These are phyloP conservation scores for Mellilla xanthometata DNA, from an alignment of 2,888 invertebrate genomes.

Conservation along the genomic window DNA sequence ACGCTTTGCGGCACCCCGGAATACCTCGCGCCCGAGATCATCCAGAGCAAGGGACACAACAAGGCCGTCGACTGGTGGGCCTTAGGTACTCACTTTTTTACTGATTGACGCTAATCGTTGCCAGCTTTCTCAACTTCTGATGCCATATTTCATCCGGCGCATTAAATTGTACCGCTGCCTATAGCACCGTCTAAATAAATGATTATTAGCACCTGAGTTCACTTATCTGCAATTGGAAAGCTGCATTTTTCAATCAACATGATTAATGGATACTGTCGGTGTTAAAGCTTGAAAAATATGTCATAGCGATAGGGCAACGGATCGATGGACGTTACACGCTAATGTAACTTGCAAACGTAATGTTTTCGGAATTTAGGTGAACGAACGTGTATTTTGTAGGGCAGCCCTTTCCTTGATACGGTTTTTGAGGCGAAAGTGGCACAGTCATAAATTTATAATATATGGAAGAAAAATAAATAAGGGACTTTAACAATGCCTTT, in stretches of 20 bases:
- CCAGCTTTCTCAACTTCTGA: conserved; percentile 23
- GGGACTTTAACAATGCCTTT: too few relatives aligned
- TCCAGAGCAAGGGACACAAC: conserved; percentile 98
- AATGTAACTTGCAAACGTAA: conserved; percentile 18
- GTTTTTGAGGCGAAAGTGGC: conserved; percentile 14
- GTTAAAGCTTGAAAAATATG: conserved; percentile 15
- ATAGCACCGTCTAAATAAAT: conserved; percentile 20
- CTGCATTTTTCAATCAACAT: conserved; percentile 11
- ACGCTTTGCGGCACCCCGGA: conserved; percentile 98
- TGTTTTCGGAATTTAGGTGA: conserved; percentile 21
- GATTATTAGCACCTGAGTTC: conserved; percentile 14
- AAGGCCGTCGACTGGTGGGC: conserved; percentile 99
- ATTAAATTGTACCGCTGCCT: conserved; percentile 7
- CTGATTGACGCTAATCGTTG: conserved; percentile 14
- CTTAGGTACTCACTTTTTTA: conserved; percentile 83
- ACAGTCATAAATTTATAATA: background rate
- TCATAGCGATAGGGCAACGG: conserved; percentile 13
- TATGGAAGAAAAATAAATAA: too few relatives aligned
- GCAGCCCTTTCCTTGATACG: conserved; percentile 3
- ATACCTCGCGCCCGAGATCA: conserved; percentile 98
- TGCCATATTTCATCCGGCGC: conserved; percentile 9
- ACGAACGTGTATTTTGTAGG: background rate
- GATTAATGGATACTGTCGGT: conserved; percentile 13
- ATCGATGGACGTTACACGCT: conserved; percentile 25
- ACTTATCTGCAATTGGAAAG: conserved; percentile 11